Conservation (phyloP, 2,888 invertebrate genomes). For the Cataglyphis cursor region DNA sequence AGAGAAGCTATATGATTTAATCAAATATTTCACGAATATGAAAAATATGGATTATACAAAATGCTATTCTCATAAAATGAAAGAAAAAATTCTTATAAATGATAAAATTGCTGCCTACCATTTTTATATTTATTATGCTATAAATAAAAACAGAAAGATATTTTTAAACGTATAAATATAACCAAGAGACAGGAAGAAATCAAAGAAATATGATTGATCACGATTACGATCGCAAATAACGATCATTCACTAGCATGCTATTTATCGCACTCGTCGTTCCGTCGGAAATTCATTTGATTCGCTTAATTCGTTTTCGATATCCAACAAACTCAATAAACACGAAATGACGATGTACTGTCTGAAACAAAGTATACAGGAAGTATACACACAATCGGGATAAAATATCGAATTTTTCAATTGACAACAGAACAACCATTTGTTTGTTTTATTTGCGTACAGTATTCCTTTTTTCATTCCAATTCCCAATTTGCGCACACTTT, state of each 20-base stretch:
- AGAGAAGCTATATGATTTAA: not conserved
- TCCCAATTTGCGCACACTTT: constrained; percentile 21
- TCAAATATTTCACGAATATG: not conserved
- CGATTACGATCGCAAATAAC: not conserved
- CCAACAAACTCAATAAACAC: constrained; percentile 32
- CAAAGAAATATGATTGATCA: constrained; percentile 20
- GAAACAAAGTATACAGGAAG: constrained; percentile 1
- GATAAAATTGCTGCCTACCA: not conserved
- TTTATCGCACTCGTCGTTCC: constrained; percentile 8
- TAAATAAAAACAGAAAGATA: not conserved
- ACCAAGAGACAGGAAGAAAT: not conserved
- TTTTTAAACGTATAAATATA: not conserved
- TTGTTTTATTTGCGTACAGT: not conserved
- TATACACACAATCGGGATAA: constrained; percentile 17
- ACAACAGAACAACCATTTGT: not conserved
- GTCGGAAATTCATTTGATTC: constrained; percentile 24
- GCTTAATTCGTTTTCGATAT: constrained; percentile 29
- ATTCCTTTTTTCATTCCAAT: constrained; percentile 25
- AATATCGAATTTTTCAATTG: constrained; percentile 42
- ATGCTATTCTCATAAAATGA: not conserved
- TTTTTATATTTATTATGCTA: not conserved
- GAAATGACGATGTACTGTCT: not conserved
- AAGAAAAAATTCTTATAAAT: not conserved
- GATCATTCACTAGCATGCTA: not conserved
- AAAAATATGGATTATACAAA: constrained; percentile 6